Evolutionary conservation across 2,888 invertebrate genomes (phyloP).

Genomic region (Ephialtes manifestator): DNA sequence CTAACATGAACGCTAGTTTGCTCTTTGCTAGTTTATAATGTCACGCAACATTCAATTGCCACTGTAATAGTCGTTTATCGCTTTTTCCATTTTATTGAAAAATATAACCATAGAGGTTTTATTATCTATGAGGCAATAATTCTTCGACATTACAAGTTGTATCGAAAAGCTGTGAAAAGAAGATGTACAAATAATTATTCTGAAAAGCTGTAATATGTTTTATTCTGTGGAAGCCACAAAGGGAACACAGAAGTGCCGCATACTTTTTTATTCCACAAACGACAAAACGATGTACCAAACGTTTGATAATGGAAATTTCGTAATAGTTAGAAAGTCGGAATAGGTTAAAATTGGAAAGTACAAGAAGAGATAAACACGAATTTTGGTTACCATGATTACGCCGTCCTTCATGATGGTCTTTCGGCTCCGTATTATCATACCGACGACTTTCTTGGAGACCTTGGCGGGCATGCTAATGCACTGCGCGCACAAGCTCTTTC

Average conservation of each 20-base stretch:
- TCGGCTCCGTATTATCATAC: slow-evolving; percentile 95
- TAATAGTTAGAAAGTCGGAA: neutral
- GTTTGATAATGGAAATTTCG: neutral
- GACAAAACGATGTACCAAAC: neutral
- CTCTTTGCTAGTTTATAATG: neutral
- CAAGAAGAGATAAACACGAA: slow-evolving; percentile 16
- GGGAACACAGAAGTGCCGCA: neutral
- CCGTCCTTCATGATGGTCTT: slow-evolving; percentile 95
- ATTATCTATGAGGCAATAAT: neutral
- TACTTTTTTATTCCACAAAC: neutral
- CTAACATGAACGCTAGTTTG: neutral
- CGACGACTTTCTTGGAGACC: slow-evolving; percentile 94
- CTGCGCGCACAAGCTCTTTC: slow-evolving; percentile 85
- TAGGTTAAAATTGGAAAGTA: neutral
- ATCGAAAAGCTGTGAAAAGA: neutral
- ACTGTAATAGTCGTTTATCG: neutral
- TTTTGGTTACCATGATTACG: slow-evolving; percentile 92
- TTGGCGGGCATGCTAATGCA: slow-evolving; percentile 89
- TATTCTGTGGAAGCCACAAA: too few species aligned
- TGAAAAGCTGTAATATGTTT: neutral
- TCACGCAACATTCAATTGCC: neutral
- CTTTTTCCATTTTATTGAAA: neutral
- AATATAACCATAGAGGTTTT: neutral
- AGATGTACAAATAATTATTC: neutral
- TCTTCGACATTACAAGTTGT: neutral